phyloP scores from a whole-genome alignment of 2,888 invertebrate species.

The Pseudanteris insignis region DNA sequence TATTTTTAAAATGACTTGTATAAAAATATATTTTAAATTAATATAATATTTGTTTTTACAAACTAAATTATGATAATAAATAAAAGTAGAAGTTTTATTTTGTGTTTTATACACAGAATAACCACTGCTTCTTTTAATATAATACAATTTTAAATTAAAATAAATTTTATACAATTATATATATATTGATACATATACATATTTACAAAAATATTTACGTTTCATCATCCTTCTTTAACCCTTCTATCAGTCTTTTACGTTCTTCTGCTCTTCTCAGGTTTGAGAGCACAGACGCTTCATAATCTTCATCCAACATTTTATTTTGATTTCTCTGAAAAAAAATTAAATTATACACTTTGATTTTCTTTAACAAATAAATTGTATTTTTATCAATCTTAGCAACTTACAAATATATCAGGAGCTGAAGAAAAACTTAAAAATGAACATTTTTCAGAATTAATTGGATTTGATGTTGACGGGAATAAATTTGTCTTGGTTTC shows the following conservation, averaged over 20 bases:
- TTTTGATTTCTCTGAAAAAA: conserved; percentile 45
- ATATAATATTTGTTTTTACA: too few relatives aligned
- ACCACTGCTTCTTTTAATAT: neutral
- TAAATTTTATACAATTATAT: neutral
- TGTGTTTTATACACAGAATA: too few relatives aligned
- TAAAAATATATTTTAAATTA: too few relatives aligned
- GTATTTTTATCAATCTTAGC: too few relatives aligned
- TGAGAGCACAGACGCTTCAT: conserved; percentile 81
- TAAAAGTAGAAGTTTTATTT: too few relatives aligned
- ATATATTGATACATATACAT: too few relatives aligned
- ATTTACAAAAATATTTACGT: neutral
- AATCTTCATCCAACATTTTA: conserved; percentile 73
- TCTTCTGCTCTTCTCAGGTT: conserved; percentile 88
- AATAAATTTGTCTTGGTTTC: conserved; percentile 41
- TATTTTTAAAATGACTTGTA: too few relatives aligned
- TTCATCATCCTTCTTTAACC: conserved; percentile 74
- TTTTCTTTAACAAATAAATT: too few relatives aligned
- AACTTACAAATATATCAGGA: conserved; percentile 55
- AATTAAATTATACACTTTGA: conserved; percentile 1
- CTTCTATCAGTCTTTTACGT: conserved; percentile 77
- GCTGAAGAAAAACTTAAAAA: conserved; percentile 54
- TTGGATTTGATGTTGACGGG: conserved; percentile 39
- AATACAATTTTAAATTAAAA: neutral
- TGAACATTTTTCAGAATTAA: conserved; percentile 15
- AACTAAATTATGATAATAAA: too few relatives aligned